Evolutionary conservation across 2,888 invertebrate genomes (phyloP).

Genomic region (Imbricaverruca yamaguchii): DNA sequence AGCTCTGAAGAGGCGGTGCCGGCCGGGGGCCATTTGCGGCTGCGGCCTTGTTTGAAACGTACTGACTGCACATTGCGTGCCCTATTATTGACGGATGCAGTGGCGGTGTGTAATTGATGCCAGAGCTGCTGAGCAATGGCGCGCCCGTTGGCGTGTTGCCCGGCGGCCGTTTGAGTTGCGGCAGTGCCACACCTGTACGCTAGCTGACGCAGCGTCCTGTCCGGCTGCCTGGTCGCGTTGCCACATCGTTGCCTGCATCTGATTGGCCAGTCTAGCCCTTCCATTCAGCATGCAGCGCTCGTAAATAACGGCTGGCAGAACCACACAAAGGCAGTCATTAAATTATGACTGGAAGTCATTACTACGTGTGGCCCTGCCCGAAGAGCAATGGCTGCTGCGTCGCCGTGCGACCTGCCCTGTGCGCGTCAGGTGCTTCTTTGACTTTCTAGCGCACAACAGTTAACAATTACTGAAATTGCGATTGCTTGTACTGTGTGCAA

Average conservation of each 20-base stretch:
- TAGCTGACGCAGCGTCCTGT: background rate
- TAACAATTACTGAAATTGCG: background rate
- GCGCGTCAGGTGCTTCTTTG: background rate
- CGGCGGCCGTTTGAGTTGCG: no score
- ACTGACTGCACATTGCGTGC: background rate
- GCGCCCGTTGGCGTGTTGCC: no score
- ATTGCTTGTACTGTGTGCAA: background rate
- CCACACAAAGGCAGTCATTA: conserved; percentile 18
- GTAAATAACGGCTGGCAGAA: conserved; percentile 4
- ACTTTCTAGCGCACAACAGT: background rate
- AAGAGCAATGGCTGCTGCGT: conserved; percentile 9
- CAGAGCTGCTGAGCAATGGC: background rate
- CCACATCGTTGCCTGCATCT: background rate
- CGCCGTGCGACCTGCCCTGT: background rate
- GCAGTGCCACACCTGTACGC: background rate
- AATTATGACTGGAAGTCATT: conserved; percentile 20
- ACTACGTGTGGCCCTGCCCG: background rate
- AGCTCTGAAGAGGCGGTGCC: background rate
- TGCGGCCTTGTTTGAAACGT: background rate
- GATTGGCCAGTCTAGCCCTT: conserved; percentile 12
- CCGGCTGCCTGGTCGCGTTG: background rate
- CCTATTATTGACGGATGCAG: background rate
- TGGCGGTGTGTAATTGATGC: background rate
- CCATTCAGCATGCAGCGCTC: conserved; percentile 22
- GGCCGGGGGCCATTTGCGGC: background rate